Percentiles rank a stretch among this genome's conserved stretches.
Conservation (phyloP, 2,797 vertebrate species). For the Enteromius viviparus region DNA sequence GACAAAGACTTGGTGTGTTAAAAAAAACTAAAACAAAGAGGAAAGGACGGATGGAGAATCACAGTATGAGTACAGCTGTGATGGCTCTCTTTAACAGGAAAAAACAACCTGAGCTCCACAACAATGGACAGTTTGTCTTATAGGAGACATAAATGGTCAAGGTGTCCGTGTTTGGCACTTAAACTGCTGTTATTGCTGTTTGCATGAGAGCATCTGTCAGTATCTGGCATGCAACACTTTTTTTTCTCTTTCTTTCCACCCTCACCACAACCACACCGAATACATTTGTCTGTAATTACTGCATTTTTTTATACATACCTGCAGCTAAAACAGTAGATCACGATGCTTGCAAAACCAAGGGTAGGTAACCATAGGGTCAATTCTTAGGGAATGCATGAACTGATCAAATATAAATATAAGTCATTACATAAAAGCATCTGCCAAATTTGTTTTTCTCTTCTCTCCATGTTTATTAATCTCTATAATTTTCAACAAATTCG, state of each 20-base stretch:
- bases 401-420: not conserved
- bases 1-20: slow-evolving; percentile 13
- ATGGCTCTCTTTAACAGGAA: slow-evolving; percentile 69
- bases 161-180: slow-evolving; percentile 46
- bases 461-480: not conserved
- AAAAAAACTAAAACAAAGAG: slow-evolving; percentile 31
- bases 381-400: not conserved
- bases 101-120: slow-evolving; percentile 74
- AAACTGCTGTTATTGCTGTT: slow-evolving; percentile 39
- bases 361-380: not conserved
- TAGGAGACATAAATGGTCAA: slow-evolving; percentile 49
- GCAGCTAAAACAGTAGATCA: not conserved
- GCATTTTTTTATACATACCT: not conserved
- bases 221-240: not conserved
- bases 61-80: slow-evolving; percentile 64
- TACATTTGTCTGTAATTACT: not conserved
- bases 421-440: not conserved
- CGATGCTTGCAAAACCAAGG: not conserved
- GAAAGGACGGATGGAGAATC: slow-evolving; percentile 54
- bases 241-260: not conserved
- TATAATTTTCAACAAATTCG: not conserved
- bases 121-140: slow-evolving; percentile 71
- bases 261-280: not conserved
- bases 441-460: not conserved
- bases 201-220: slow-evolving; percentile 17